These are phyloP conservation scores for Diarsia rubi DNA, from an alignment of 2,888 invertebrate species.

Conservation along the genomic window DNA sequence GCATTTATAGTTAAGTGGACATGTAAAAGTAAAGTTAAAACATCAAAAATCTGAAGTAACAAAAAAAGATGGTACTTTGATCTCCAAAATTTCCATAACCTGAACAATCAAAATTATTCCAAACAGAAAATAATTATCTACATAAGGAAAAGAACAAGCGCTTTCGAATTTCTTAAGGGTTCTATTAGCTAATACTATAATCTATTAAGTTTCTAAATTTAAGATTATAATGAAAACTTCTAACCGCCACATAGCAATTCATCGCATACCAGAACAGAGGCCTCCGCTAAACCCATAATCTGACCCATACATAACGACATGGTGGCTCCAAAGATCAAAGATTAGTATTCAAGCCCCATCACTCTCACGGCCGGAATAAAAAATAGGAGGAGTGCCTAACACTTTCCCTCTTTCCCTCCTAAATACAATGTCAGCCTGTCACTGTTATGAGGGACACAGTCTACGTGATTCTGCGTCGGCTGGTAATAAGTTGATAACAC, in stretches of 20 bases:
- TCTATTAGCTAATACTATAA: too few relatives aligned
- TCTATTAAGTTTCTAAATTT: too few relatives aligned
- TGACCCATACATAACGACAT: slow-evolving; percentile 24
- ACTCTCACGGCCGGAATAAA: slow-evolving; percentile 59
- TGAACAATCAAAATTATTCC: too few relatives aligned
- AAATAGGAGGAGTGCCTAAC: slow-evolving; percentile 59
- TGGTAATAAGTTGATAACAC: slow-evolving; percentile 63
- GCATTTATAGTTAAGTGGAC: too few relatives aligned
- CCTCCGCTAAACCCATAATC: not conserved
- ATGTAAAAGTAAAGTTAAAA: too few relatives aligned
- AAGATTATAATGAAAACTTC: not conserved
- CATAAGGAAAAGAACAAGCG: too few relatives aligned
- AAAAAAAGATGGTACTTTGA: too few relatives aligned
- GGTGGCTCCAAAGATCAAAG: slow-evolving; percentile 29
- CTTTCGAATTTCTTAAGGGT: too few relatives aligned
- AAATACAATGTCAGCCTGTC: slow-evolving; percentile 67
- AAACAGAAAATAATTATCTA: too few relatives aligned
- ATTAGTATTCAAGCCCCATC: slow-evolving; percentile 65
- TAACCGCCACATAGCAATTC: not conserved
- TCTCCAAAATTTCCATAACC: too few relatives aligned
- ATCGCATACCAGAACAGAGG: not conserved
- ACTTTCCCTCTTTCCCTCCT: slow-evolving; percentile 61
- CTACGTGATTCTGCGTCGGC: slow-evolving; percentile 64
- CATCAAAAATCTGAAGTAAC: too few relatives aligned
- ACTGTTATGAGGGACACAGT: slow-evolving; percentile 58